Percentiles rank a stretch among this genome's conserved stretches.
Conservation (phyloP, 2,888 invertebrate genomes). For the Tupiocoris notatus region DNA sequence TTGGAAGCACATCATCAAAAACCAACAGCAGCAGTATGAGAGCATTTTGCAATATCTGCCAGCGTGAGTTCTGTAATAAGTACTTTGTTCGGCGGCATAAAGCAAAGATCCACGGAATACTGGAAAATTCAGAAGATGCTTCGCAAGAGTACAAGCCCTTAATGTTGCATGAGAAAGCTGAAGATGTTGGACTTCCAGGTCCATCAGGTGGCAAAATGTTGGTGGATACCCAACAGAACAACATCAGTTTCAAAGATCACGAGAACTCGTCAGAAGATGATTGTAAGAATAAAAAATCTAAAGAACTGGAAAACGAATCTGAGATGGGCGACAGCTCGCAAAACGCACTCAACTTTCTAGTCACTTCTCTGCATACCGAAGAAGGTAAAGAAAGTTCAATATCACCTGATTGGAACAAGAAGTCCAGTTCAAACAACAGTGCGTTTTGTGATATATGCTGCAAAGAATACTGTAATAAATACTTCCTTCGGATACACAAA, state of each 20-base stretch:
- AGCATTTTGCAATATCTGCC: constrained; percentile 90
- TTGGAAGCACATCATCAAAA: constrained; percentile 30
- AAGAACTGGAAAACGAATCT: constrained; percentile 43
- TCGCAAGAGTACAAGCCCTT: constrained; percentile 47
- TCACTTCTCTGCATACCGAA: constrained; percentile 45
- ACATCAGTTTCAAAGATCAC: constrained; percentile 30
- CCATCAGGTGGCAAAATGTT: constrained; percentile 35
- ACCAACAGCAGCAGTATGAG: constrained; percentile 53
- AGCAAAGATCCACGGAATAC: constrained; percentile 85
- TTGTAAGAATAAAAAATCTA: constrained; percentile 39
- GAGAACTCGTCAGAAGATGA: constrained; percentile 35
- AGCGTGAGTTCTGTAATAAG: constrained; percentile 90
- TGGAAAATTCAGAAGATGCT: constrained; percentile 44
- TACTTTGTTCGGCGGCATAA: constrained; percentile 90
- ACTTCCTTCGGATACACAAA: constrained; percentile 87
- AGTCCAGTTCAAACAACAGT: constrained; percentile 56
- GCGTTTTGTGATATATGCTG: constrained; percentile 90
- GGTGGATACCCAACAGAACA: neutral
- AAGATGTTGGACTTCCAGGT: constrained; percentile 43
- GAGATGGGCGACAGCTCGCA: constrained; percentile 43
- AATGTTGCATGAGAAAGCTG: constrained; percentile 30
- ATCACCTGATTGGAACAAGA: constrained; percentile 43
- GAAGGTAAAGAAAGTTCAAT: constrained; percentile 43
- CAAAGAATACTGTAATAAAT: constrained; percentile 90
- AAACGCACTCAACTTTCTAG: constrained; percentile 39